These are phyloP conservation scores for Epinotia ramella DNA, from an alignment of 2,888 invertebrate genomes.

Conservation along the genomic window DNA sequence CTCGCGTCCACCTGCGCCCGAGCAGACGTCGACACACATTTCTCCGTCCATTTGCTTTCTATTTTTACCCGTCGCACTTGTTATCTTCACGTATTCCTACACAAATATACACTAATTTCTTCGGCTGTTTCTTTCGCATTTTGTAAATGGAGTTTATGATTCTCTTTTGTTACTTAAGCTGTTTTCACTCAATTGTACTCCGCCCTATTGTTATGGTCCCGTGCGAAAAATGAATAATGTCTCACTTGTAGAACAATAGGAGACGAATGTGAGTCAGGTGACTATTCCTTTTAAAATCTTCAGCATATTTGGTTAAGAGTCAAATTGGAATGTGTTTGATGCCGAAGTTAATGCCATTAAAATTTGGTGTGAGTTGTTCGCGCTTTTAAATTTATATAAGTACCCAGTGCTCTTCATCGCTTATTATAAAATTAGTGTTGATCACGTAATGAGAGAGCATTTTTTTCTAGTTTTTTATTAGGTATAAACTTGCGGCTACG, in stretches of 20 bases:
- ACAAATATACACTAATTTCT: slow-evolving; percentile 45
- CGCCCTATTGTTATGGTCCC: slow-evolving; percentile 26
- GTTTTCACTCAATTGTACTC: slow-evolving; percentile 43
- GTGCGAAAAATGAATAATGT: slow-evolving; percentile 42
- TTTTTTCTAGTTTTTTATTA: slow-evolving; percentile 28
- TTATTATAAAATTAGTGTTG: slow-evolving; percentile 31
- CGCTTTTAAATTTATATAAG: slow-evolving; percentile 38
- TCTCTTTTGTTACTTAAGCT: slow-evolving; percentile 36
- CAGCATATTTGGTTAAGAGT: not conserved
- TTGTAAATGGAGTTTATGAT: slow-evolving; percentile 38
- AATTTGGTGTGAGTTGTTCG: slow-evolving; percentile 3
- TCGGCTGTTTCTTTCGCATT: slow-evolving; percentile 33
- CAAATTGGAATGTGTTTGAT: slow-evolving; percentile 6
- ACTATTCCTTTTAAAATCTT: not conserved
- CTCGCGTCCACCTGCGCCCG: slow-evolving; percentile 74
- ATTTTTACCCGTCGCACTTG: slow-evolving; percentile 78
- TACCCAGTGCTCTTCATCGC: slow-evolving; percentile 16
- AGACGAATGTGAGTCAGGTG: not conserved
- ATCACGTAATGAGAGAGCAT: slow-evolving; percentile 32
- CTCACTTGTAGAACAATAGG: not conserved
- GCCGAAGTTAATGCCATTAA: not conserved
- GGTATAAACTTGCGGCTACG: slow-evolving; percentile 24
- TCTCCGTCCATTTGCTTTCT: slow-evolving; percentile 81
- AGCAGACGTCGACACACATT: slow-evolving; percentile 81
- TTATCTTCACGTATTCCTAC: slow-evolving; percentile 62